These are phyloP conservation scores for Apistogramma diplotaenia DNA, from an alignment of 2,113 vertebrate genomes.

Conservation along the genomic window DNA sequence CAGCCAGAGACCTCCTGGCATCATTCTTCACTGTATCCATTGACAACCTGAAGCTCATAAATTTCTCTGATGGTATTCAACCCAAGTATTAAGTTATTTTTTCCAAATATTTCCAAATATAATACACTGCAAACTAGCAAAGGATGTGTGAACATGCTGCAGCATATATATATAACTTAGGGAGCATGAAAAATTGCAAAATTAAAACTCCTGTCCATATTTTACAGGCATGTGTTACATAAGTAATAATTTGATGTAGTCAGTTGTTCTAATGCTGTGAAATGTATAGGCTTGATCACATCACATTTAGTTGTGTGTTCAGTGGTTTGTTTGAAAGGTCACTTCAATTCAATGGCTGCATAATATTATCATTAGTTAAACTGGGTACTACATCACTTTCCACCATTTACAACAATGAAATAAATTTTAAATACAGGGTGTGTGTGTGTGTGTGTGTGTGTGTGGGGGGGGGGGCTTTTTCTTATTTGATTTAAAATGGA, in stretches of 20 bases:
- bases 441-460: too few species aligned
- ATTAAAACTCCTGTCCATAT: not conserved
- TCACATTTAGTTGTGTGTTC: not conserved
- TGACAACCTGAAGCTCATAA: constrained; percentile 39
- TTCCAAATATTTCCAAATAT: constrained; percentile 6
- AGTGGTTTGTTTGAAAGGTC: not conserved
- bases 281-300: not conserved
- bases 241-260: not conserved
- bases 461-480: too few species aligned
- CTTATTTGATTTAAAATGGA: not conserved
- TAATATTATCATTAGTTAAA: constrained; percentile 12
- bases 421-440: not conserved
- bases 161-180: not conserved
- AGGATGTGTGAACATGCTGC: not conserved
- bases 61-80: constrained; percentile 22
- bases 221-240: not conserved
- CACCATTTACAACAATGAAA: not conserved
- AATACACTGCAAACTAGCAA: constrained; percentile 11
- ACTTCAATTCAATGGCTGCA: not conserved
- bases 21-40: constrained; percentile 42
- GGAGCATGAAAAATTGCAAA: not conserved
- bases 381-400: not conserved
- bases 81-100: constrained; percentile 24
- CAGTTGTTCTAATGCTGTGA: not conserved
- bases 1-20: constrained; percentile 43